These are phyloP conservation scores for Meandrina meandrites DNA, from an alignment of 92 coral and sea anemone species.

Conservation along the genomic window DNA sequence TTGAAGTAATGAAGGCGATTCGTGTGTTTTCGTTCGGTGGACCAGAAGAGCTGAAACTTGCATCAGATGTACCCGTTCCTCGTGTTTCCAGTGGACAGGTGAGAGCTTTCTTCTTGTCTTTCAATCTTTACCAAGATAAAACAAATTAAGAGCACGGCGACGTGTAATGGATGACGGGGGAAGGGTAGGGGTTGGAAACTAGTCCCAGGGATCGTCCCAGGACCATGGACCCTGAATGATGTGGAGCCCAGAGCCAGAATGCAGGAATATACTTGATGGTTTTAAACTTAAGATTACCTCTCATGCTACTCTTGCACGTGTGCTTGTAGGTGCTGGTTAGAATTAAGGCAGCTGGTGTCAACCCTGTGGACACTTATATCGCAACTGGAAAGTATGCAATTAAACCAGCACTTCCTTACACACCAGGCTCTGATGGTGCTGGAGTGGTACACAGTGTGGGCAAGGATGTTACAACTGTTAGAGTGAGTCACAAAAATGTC, in stretches of 20 bases:
- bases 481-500: constrained; percentile 54
- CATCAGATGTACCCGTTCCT: constrained; percentile 74
- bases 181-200: no score
- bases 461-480: constrained; percentile 77
- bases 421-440: constrained; percentile 94
- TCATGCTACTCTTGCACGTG: not conserved
- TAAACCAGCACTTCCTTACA: constrained; percentile 86
- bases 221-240: no score
- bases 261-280: no score
- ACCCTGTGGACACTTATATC: constrained; percentile 96
- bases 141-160: not conserved
- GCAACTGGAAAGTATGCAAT: constrained; percentile 87
- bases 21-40: constrained; percentile 94
- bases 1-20: constrained; percentile 72
- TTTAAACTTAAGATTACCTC: no score
- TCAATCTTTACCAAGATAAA: not conserved
- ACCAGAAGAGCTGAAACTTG: constrained; percentile 84
- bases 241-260: no score
- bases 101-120: not conserved
- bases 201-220: no score
- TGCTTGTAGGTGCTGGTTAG: constrained; percentile 71
- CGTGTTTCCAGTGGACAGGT: constrained; percentile 84
- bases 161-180: not conserved
- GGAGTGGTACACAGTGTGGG: constrained; percentile 83
- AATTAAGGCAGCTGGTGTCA: constrained; percentile 86